Evolutionary conservation across 2,888 invertebrate species (phyloP).

Genomic region (Luperina testacea): DNA sequence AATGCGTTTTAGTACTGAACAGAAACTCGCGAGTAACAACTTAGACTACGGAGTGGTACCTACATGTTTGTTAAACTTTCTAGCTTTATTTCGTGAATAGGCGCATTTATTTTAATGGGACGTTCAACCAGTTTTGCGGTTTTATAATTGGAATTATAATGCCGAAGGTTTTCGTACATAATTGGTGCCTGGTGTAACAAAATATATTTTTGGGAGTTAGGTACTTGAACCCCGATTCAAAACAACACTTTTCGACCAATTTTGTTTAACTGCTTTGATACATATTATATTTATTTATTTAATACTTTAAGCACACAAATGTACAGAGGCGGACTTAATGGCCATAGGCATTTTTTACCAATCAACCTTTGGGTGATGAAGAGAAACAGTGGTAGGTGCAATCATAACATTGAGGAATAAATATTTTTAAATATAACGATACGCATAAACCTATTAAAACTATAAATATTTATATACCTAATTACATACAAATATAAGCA

Average conservation of each 20-base stretch:
- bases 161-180: neutral
- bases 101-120: slow-evolving; percentile 9
- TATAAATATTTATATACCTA: too few species aligned
- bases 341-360: too few species aligned
- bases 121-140: neutral
- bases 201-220: neutral
- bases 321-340: too few species aligned
- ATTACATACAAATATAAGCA: too few species aligned
- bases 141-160: neutral
- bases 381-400: too few species aligned
- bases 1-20: slow-evolving; percentile 11
- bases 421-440: too few species aligned
- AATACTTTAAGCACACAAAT: too few species aligned
- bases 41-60: slow-evolving; percentile 18
- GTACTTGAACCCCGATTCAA: neutral
- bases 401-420: too few species aligned
- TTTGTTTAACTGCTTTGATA: neutral
- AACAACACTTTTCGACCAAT: neutral
- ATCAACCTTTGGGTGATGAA: too few species aligned
- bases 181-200: neutral
- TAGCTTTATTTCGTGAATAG: slow-evolving; percentile 3
- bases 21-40: slow-evolving; percentile 21
- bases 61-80: slow-evolving; percentile 33
- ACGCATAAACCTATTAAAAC: too few species aligned
- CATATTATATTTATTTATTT: neutral